Base-by-base conservation (phyloP, 2,113 vertebrate genomes). In the Sciurus niger region DNA sequence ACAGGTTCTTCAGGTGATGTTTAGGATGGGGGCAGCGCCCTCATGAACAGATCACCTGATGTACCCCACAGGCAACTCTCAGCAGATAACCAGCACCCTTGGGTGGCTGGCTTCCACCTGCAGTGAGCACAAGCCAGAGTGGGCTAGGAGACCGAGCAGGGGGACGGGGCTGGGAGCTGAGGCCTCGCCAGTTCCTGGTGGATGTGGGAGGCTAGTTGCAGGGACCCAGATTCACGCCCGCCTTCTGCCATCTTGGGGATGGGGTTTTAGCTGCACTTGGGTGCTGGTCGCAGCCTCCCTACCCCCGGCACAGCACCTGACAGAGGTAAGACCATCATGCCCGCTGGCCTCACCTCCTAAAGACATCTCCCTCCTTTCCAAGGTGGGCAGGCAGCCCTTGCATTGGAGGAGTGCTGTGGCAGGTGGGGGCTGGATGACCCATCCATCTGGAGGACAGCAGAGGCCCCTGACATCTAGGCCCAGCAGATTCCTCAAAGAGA, bases 361-460 rank as follows among this genome's bases (percentile, higher is more conserved):
- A 80, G 72, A 65, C 72, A 28, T 28, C 4, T 22, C 13, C 13
- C 28, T 74, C 53, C 40, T 46, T 53, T 55, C 79, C 37, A 86
- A 63, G 68, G 65, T 84, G 28, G 37, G 60, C 28, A 46, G 76
- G 14, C 8, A 18, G 30, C 30, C 13, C 2, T 40, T 40, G 40
- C 40, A 40, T 2, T 40, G 40, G 40, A 40, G 40, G 40, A 40
- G 40, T 4, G 40, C 40, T 40, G 40, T 40, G 40, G 40, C 40
- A 40, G 40, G 40, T 4, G 4, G 40, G 40, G 40, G 40, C 40
- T 40, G 40, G 40, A 40, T 40, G 40, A 40, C 40, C 40, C 40
- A 40, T 40, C 40, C 40, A 8, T 34, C 0, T 40, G n/a, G 11
- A 1, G 3, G 46, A 63, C 12, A 18, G 12, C 6, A 1, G 60